Conservation (phyloP, 2,888 invertebrate species). For the Platycheirus albimanus region DNA sequence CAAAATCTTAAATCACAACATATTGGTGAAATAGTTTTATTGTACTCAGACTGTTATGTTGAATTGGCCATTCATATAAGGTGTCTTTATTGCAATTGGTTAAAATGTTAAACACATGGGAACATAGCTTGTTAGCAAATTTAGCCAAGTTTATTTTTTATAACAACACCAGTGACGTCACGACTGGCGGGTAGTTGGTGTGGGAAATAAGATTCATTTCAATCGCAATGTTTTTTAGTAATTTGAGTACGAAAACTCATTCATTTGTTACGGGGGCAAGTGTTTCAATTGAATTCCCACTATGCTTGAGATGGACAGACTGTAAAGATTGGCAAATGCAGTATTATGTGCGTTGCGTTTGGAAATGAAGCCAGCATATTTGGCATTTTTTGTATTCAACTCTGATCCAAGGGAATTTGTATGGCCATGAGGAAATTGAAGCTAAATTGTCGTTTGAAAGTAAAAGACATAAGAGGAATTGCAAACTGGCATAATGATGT, state of each 20-base stretch:
- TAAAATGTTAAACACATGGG: slow-evolving; percentile 13
- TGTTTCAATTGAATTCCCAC: slow-evolving; percentile 47
- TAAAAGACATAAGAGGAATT: background rate
- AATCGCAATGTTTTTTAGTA: slow-evolving; percentile 46
- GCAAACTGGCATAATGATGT: background rate
- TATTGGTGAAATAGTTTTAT: slow-evolving; percentile 36
- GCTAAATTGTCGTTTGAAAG: background rate
- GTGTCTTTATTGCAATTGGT: slow-evolving; percentile 19
- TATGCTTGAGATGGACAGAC: slow-evolving; percentile 1
- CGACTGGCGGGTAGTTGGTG: background rate
- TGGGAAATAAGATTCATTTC: slow-evolving; percentile 60
- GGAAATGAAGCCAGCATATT: slow-evolving; percentile 31
- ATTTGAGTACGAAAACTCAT: slow-evolving; percentile 45
- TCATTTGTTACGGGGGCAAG: slow-evolving; percentile 25
- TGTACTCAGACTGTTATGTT: slow-evolving; percentile 30
- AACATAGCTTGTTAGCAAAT: slow-evolving; percentile 50
- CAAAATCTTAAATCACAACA: slow-evolving; percentile 11
- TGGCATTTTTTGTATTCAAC: background rate
- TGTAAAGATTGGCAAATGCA: slow-evolving; percentile 21
- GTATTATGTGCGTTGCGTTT: slow-evolving; percentile 11
- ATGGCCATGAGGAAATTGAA: background rate
- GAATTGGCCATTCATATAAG: too few species aligned
- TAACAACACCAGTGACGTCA: slow-evolving; percentile 11
- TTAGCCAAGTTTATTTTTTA: background rate
- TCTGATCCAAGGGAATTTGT: background rate